Conservation (phyloP, 2,113 vertebrate genomes). For the Kobus ellipsiprymnus region DNA sequence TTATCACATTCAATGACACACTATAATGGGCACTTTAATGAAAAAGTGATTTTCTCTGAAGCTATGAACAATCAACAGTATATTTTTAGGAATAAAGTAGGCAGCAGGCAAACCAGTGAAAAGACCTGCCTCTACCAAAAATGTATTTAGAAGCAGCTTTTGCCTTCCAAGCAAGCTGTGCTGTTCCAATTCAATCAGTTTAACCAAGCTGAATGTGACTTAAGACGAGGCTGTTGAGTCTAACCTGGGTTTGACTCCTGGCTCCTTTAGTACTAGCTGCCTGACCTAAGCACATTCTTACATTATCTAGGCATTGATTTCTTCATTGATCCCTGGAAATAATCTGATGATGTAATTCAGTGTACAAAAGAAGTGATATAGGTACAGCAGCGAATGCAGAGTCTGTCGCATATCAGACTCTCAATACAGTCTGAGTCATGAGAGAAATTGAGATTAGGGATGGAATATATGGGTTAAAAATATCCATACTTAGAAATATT, state of each 20-base stretch:
- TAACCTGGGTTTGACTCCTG: not conserved
- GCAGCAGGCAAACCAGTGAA: constrained; percentile 28
- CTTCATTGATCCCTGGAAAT: not conserved
- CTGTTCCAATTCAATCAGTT: not conserved
- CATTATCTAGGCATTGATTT: not conserved
- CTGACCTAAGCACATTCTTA: not conserved
- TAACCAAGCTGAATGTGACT: not conserved
- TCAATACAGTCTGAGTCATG: not conserved
- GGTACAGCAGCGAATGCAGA: not conserved
- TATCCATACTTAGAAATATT: not conserved
- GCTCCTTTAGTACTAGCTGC: accelerated
- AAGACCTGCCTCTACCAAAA: not conserved
- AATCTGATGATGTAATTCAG: not conserved
- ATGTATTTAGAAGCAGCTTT: not conserved
- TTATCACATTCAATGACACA: constrained; percentile 70
- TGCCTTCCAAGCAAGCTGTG: not conserved
- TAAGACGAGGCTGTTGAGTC: not conserved
- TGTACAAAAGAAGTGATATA: not conserved
- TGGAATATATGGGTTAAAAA: not conserved
- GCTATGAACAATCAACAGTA: constrained; percentile 37
- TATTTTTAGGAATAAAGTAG: constrained; percentile 69
- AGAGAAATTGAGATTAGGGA: not conserved
- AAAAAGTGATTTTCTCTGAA: constrained; percentile 67
- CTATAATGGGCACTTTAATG: constrained; percentile 66
- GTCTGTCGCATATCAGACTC: not conserved